A percentile compares a stretch with the other conserved stretches of the same genome.
Conservation (phyloP, 2,113 vertebrate species). For the Marmota flaviventris region DNA sequence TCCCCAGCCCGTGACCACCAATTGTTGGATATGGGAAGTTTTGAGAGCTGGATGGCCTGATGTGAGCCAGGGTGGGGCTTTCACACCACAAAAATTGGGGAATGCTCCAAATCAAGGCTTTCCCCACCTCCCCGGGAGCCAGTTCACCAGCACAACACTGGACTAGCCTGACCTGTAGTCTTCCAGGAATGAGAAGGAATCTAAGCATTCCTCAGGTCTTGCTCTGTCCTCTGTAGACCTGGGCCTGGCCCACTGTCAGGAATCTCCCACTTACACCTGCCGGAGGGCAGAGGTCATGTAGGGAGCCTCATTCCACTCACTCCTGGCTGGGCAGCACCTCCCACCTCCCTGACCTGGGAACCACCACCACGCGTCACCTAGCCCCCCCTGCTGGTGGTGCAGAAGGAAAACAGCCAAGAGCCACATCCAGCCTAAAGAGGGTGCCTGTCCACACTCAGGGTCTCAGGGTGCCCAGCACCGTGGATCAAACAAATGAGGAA, state of each 20-base stretch:
- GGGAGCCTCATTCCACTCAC: neutral
- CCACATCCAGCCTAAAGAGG: neutral
- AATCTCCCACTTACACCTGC: neutral
- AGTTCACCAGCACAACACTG: no score
- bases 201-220: neutral
- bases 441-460: neutral
- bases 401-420: neutral
- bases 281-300: rapidly evolving
- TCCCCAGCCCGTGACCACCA: rapidly evolving
- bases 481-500: neutral
- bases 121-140: neutral
- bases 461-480: rapidly evolving
- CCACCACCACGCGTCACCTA: no score
- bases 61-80: neutral
- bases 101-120: neutral
- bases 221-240: neutral
- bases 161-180: neutral
- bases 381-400: no score
- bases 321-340: neutral
- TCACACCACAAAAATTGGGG: no score
- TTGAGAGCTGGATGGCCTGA: neutral
- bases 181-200: neutral
- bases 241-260: rapidly evolving
- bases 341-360: rapidly evolving
- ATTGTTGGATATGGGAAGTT: neutral